Base-by-base conservation (phyloP, 2,888 invertebrate genomes). In the Clanis bilineata region DNA sequence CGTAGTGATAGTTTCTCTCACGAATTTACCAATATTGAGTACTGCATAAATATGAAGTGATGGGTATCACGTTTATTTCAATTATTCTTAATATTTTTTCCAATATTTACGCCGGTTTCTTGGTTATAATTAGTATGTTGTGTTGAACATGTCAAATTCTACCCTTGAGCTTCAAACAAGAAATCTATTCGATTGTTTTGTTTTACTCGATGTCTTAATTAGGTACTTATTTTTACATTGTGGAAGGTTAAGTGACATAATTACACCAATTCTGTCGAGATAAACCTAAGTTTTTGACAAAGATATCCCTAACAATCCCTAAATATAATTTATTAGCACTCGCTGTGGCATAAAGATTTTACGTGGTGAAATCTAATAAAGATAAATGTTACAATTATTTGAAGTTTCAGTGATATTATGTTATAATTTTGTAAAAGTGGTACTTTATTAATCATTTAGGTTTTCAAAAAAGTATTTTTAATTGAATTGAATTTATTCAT, bases 91-190 rank as follows among this genome's bases (percentile, higher is more conserved):
- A 55, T 9, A 10, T 21, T 32, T 28, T 39, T 12, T 18, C 44
- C 21, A 62, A 45, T 64, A 32, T 62, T 66, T 76, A 69, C 71
- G 72, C 85, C 89, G 90, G 88, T 82, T 67, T 77, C 79, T 88
- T 88, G 88, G 88, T 89, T 89, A 90, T 82, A 82, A n/a, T n/a
- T n/a, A n/a, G 68, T 73, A 66, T 68, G 62, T 72, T 76, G 64
- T 69, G 59, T 61, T 68, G 65, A 65, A 77, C 80, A 83, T 85
- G 83, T 83, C 85, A 79, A 69, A 68, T 59, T 62, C 38, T 80
- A 83, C 77, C 83, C 84, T 85, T 85, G 84, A 82, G 79, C 69
- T 65, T 43, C 58, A 61, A 15, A 38, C 47, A 64, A 66, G 63
- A 64, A 63, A 64, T 66, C 59, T 39, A n/a, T 60, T 32, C 54